Conservation (phyloP, 23 tunicate species). For the Corella eumyota region DNA sequence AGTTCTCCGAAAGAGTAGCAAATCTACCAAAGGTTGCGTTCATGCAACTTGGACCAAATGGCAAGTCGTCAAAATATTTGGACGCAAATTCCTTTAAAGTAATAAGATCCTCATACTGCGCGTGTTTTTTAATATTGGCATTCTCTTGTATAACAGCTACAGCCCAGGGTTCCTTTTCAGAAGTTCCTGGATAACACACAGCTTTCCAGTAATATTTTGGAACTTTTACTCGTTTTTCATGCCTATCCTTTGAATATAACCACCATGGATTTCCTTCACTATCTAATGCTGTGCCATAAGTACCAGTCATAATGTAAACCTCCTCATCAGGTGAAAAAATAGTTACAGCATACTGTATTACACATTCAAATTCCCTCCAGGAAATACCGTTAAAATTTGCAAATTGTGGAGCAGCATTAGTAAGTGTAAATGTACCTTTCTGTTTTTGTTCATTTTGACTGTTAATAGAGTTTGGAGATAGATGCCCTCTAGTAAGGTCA, state of each 20-base stretch:
- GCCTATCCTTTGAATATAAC: slow-evolving; percentile 22
- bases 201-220: slow-evolving; percentile 98
- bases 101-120: slow-evolving; percentile 22
- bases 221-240: slow-evolving; percentile 49
- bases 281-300: slow-evolving; percentile 60
- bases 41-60: slow-evolving; percentile 67
- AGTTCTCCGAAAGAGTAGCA: slow-evolving; percentile 13
- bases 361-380: slow-evolving; percentile 86
- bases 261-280: slow-evolving; percentile 41
- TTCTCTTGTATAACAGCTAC: slow-evolving; percentile 65
- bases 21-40: slow-evolving; percentile 66
- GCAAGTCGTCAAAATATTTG: slow-evolving; percentile 35
- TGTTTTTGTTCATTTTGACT: slow-evolving; percentile 46
- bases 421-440: slow-evolving; percentile 72
- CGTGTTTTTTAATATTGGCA: slow-evolving; percentile 1
- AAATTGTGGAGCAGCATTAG: slow-evolving; percentile 97
- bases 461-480: slow-evolving; percentile 84
- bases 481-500: slow-evolving; percentile 75
- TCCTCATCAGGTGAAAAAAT: slow-evolving; percentile 46
- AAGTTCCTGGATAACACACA: slow-evolving; percentile 89
- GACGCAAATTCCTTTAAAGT: slow-evolving; percentile 36
- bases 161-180: slow-evolving; percentile 41
- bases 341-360: slow-evolving; percentile 42
- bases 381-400: slow-evolving; percentile 53
- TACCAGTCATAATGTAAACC: slow-evolving; percentile 84